Evolutionary conservation across 2,888 invertebrate species (phyloP).

Genomic region (Tachina lurida): DNA sequence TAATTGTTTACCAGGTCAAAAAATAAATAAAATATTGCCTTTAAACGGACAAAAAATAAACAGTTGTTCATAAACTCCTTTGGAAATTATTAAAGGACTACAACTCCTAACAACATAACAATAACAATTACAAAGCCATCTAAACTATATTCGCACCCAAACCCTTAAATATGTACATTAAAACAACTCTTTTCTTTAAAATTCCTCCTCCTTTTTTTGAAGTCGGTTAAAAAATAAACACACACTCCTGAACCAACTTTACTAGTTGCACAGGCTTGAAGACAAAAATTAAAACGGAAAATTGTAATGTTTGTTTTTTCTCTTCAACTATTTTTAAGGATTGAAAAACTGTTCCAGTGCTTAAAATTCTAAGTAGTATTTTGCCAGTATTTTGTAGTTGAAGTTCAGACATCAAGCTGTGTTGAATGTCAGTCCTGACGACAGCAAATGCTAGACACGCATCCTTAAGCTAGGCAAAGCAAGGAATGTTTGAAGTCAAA

Average conservation of each 20-base stretch:
- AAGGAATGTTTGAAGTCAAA: not conserved
- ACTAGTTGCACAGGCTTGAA: conserved; percentile 26
- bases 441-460: conserved; percentile 62
- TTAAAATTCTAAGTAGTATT: conserved; percentile 42
- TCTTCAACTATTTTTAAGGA: conserved; percentile 34
- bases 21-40: conserved; percentile 9
- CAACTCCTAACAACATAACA: not conserved
- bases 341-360: conserved; percentile 52
- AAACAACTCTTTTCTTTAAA: no score
- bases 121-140: conserved; percentile 20
- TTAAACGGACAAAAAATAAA: not conserved
- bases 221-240: not conserved
- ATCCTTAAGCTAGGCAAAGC: conserved; percentile 49
- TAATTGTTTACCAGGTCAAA: not conserved
- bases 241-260: conserved; percentile 4
- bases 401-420: conserved; percentile 70
- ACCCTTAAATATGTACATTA: not conserved
- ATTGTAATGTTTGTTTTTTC: conserved; percentile 14
- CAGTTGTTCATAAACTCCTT: conserved; percentile 37
- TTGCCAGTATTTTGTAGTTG: conserved; percentile 32
- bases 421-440: conserved; percentile 66
- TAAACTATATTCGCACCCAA: not conserved
- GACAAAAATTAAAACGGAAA: not conserved
- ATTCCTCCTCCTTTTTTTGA: no score
- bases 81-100: conserved; percentile 43